Evolutionary conservation across 2,888 invertebrate species (phyloP).

Genomic region (Theretra japonica): DNA sequence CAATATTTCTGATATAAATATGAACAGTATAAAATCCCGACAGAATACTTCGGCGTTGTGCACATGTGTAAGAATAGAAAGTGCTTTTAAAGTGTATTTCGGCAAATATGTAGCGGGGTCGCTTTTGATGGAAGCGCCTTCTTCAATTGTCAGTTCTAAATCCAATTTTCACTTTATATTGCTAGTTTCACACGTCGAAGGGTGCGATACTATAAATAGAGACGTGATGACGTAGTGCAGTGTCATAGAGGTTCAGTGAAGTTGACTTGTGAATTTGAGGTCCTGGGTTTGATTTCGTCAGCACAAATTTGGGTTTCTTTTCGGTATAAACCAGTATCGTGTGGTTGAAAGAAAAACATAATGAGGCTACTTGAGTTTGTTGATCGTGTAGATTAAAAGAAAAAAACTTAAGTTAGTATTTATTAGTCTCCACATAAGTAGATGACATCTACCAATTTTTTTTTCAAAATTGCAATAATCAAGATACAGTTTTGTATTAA

Average conservation of each 20-base stretch:
- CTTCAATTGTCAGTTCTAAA: slow-evolving; percentile 82
- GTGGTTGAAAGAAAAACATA: no score
- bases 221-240: slow-evolving; percentile 24
- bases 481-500: no score
- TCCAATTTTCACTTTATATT: slow-evolving; percentile 83
- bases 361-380: no score
- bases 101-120: slow-evolving; percentile 75
- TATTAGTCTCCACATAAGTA: no score
- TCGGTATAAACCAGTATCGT: no score
- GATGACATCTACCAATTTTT: no score
- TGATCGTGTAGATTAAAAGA: no score
- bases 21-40: background rate
- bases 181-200: slow-evolving; percentile 71
- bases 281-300: background rate
- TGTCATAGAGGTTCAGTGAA: background rate
- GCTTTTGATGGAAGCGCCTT: slow-evolving; percentile 80
- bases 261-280: background rate
- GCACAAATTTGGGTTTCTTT: background rate
- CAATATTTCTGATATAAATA: background rate
- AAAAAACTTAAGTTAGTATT: no score
- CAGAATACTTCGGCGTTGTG: slow-evolving; percentile 42
- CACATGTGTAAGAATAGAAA: slow-evolving; percentile 58
- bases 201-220: slow-evolving; percentile 54
- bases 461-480: no score
- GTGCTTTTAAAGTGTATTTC: slow-evolving; percentile 73